Evolutionary conservation across 2,113 vertebrate genomes (phyloP).

Genomic region (Athene noctua): DNA sequence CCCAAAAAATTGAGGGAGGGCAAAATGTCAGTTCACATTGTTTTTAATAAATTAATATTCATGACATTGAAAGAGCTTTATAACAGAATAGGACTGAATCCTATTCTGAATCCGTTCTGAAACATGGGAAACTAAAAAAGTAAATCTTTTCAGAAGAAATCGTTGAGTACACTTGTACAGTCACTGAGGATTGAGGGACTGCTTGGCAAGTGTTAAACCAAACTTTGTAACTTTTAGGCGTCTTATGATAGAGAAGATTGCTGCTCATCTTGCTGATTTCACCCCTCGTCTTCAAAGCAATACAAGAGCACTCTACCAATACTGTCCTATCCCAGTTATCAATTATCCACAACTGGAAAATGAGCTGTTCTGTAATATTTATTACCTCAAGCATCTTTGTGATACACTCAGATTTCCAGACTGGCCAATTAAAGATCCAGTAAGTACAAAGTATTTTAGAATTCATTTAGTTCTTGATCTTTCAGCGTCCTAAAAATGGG

Average conservation of each 20-base stretch:
- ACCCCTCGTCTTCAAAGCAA: constrained; percentile 97
- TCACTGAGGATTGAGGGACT: neutral
- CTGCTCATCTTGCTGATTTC: constrained; percentile 95
- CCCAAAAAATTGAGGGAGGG: neutral
- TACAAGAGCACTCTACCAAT: constrained; percentile 96
- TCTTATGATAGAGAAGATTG: constrained; percentile 98
- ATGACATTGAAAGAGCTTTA: neutral
- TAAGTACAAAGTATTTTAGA: constrained; percentile 69
- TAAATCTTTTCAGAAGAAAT: neutral
- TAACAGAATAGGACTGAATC: neutral
- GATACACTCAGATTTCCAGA: constrained; percentile 91
- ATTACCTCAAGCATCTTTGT: constrained; percentile 98
- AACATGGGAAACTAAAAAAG: neutral
- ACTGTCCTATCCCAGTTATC: constrained; percentile 95
- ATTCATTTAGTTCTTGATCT: neutral
- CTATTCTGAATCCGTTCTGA: neutral
- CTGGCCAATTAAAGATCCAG: constrained; percentile 96
- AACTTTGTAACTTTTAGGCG: constrained; percentile 77
- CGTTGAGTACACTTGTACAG: neutral
- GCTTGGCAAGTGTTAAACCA: neutral
- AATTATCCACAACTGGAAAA: constrained; percentile 95
- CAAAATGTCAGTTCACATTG: neutral
- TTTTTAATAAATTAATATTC: neutral
- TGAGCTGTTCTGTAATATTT: constrained; percentile 98
- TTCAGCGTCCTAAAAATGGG: neutral